Evolutionary conservation across 2,888 invertebrate species (phyloP).

Genomic region (Microplitis deprimator): DNA sequence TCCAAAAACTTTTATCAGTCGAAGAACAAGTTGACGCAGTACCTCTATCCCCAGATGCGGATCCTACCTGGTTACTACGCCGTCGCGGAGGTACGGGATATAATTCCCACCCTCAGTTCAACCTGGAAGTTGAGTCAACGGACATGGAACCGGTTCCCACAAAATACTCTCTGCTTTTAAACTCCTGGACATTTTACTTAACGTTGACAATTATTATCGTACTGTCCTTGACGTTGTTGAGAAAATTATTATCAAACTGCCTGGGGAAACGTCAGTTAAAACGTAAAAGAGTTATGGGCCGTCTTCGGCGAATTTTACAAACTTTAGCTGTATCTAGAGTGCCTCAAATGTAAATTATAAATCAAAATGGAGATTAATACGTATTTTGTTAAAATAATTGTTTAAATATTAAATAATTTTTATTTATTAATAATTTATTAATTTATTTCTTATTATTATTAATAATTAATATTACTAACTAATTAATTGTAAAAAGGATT

Average conservation of each 20-base stretch:
- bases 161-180: background rate
- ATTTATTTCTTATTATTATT: slow-evolving; percentile 14
- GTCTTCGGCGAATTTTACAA: slow-evolving; percentile 67
- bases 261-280: slow-evolving; percentile 62
- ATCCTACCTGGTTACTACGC: slow-evolving; percentile 61
- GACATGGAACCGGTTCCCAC: slow-evolving; percentile 12
- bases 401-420: slow-evolving; percentile 11
- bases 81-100: slow-evolving; percentile 54
- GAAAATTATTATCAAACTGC: slow-evolving; percentile 57
- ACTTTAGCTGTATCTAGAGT: slow-evolving; percentile 66
- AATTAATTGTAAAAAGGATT: slow-evolving; percentile 89
- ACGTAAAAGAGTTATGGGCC: slow-evolving; percentile 65
- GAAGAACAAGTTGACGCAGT: slow-evolving; percentile 69
- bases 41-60: slow-evolving; percentile 59
- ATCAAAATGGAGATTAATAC: slow-evolving; percentile 18
- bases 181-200: slow-evolving; percentile 55
- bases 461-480: background rate
- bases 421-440: background rate
- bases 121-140: background rate
- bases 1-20: slow-evolving; percentile 82
- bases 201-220: slow-evolving; percentile 54
- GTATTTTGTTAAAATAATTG: slow-evolving; percentile 13
- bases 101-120: slow-evolving; percentile 20
- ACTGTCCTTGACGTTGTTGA: slow-evolving; percentile 59
- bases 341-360: slow-evolving; percentile 62